Evolutionary conservation across 2,797 vertebrate species (phyloP), one percentile per base, ranked within the genome.

Genomic region (Iguana delicatissima): DNA sequence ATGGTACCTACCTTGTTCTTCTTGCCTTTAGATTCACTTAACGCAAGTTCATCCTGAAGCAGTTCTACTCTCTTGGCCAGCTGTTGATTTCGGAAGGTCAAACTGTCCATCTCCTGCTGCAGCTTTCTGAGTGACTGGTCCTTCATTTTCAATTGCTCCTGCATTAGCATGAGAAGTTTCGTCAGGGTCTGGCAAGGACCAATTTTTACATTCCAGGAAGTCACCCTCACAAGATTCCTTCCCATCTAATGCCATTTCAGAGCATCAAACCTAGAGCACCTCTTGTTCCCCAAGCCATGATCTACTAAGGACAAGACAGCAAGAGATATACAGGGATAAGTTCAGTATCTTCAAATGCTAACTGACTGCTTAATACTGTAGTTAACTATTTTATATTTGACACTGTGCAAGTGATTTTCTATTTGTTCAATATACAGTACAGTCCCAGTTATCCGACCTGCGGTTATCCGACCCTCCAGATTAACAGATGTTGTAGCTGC

Each of bases 101-200:
- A 96, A 79, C 99, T 99, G 96, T 99, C 99, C 99, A 99, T 99
- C 97, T 99, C 99, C 97, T 99, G 99, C 93, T 99, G 99, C 87
- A 99, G 97, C 93, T 99, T 99, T 91, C 99, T 98, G 94, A 99
- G 93, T 1, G 98, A 99, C 55, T 99, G 99, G 92, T 99, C 99
- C 94, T 98, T 98, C 97, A 99, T 99, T 96, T 99, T 99, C 92
- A 99, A 93, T 93, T 99, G 99, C 5, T 99, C 99, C 99, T 99
- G 93, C 5, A 89, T 88, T 85, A 93, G 85, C 89, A 76, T 67
- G 57, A 92, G 88, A 89, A 89, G 42, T 84, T 84, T 87, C 32
- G 74, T 64, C 38, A 57, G 62, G 50, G 55, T 76, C 32, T 80
- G 52, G 46, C 7, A 64, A 7, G 26, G n/a, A 77, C 35, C 20